Conservation (phyloP, 2,888 invertebrate species). For the Harpalus rubripes region DNA sequence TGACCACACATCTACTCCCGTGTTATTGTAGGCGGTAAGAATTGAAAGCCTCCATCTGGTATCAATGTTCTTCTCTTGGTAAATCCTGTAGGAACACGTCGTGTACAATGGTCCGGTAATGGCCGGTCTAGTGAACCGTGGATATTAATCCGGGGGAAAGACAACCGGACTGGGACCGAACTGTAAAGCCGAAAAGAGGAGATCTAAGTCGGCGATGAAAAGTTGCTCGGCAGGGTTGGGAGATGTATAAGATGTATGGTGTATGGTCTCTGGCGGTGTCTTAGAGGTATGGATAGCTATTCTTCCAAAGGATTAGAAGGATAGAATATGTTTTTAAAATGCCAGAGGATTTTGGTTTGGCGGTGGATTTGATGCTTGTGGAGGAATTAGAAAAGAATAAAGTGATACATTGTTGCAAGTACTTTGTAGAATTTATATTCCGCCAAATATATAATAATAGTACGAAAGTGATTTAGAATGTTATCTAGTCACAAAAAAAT, state of each 20-base stretch:
- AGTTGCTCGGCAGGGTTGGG: no score
- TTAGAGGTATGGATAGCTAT: conserved; percentile 29
- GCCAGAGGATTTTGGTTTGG: background rate
- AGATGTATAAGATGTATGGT: no score
- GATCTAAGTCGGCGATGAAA: background rate
- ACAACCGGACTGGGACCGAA: conserved; percentile 46
- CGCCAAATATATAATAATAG: background rate
- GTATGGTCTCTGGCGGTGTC: background rate
- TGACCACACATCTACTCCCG: conserved; percentile 38
- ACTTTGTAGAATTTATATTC: background rate
- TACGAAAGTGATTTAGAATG: no score
- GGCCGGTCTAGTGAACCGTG: conserved; percentile 59
- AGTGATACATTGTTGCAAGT: background rate
- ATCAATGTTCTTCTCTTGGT: conserved; percentile 46
- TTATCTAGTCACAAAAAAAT: no score
- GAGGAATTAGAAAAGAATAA: background rate
- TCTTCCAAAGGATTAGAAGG: conserved; percentile 2
- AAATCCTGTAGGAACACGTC: conserved; percentile 28
- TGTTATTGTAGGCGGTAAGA: conserved; percentile 33
- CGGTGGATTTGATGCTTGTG: background rate
- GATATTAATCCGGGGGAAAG: conserved; percentile 59
- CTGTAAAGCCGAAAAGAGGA: conserved; percentile 15
- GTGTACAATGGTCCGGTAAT: conserved; percentile 45
- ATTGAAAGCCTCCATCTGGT: conserved; percentile 3
- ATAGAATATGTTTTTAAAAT: conserved; percentile 8